These are phyloP conservation scores for Myrmecophaga tridactyla DNA, from an alignment of 2,113 vertebrate genomes.

Conservation along the genomic window DNA sequence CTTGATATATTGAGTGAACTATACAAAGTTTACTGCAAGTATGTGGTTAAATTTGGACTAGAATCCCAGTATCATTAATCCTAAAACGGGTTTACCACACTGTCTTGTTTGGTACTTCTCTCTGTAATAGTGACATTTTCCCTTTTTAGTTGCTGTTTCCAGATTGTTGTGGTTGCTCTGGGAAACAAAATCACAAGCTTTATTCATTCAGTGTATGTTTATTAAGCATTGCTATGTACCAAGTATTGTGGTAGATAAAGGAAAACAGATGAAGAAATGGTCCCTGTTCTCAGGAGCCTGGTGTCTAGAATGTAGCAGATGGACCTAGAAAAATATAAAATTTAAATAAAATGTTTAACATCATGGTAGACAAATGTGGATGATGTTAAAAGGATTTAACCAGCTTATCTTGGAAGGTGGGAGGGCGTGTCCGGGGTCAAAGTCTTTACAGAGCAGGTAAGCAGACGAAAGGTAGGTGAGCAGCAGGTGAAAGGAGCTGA, in stretches of 20 bases:
- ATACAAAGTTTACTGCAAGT: neutral
- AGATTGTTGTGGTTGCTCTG: neutral
- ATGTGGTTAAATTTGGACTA: neutral
- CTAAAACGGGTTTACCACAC: neutral
- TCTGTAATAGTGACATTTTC: neutral
- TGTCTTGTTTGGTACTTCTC: neutral
- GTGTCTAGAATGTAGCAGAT: slow-evolving; percentile 1
- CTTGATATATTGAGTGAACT: slow-evolving; percentile 15
- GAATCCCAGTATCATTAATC: neutral
- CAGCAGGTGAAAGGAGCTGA: neutral
- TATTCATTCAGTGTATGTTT: neutral
- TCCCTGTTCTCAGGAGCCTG: neutral
- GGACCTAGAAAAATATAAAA: slow-evolving; percentile 16
- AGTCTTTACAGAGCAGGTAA: neutral
- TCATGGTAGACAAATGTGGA: neutral
- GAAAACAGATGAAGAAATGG: slow-evolving; percentile 24
- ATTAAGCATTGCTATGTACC: neutral
- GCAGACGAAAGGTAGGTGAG: neutral
- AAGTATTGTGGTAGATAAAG: neutral
- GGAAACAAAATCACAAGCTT: neutral
- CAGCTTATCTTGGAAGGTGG: neutral
- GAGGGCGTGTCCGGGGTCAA: neutral
- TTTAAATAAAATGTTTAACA: neutral
- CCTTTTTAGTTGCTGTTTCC: neutral
- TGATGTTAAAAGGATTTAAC: neutral